phyloP scores from a whole-genome alignment of 2,113 vertebrate species.

The Stomatorhinus ivindoensis region DNA sequence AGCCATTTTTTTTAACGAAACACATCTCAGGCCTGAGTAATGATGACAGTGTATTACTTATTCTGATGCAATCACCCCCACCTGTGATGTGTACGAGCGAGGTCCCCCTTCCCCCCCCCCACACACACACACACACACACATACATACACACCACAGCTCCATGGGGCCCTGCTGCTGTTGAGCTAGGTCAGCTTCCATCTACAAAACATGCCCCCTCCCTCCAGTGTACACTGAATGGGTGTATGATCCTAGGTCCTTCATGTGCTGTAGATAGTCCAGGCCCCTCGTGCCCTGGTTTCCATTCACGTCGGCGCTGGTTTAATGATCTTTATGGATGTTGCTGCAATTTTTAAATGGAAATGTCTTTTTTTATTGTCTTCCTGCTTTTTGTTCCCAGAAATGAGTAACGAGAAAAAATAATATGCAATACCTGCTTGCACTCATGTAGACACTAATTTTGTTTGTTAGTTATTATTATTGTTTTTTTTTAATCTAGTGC shows the following conservation, averaged over 20 bases:
- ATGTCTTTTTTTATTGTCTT: slow-evolving; percentile 56
- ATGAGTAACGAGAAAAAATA: slow-evolving; percentile 64
- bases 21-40: slow-evolving; percentile 23
- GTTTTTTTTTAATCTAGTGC: slow-evolving; percentile 46
- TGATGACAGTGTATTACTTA: slow-evolving; percentile 20
- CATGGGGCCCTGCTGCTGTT: slow-evolving; percentile 11
- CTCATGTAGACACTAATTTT: slow-evolving; percentile 77
- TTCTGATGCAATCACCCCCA: slow-evolving; percentile 6
- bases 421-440: slow-evolving; percentile 98
- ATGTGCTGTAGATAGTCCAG: slow-evolving; percentile 19
- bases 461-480: slow-evolving; percentile 77
- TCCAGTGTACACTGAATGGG: slow-evolving; percentile 24
- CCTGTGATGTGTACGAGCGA: slow-evolving; percentile 14
- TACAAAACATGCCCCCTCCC: slow-evolving; percentile 11
- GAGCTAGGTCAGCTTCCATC: slow-evolving; percentile 27
- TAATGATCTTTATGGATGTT: slow-evolving; percentile 78
- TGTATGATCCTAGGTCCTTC: slow-evolving; percentile 20
- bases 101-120: neutral
- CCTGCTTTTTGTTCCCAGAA: slow-evolving; percentile 65
- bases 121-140: neutral
- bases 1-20: slow-evolving; percentile 11
- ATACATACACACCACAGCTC: neutral
- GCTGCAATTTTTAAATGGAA: slow-evolving; percentile 66
- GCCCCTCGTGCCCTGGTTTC: slow-evolving; percentile 49
- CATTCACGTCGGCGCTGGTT: slow-evolving; percentile 68